Conservation (phyloP, 2,797 vertebrate genomes). For the Etheostoma perlongum region DNA sequence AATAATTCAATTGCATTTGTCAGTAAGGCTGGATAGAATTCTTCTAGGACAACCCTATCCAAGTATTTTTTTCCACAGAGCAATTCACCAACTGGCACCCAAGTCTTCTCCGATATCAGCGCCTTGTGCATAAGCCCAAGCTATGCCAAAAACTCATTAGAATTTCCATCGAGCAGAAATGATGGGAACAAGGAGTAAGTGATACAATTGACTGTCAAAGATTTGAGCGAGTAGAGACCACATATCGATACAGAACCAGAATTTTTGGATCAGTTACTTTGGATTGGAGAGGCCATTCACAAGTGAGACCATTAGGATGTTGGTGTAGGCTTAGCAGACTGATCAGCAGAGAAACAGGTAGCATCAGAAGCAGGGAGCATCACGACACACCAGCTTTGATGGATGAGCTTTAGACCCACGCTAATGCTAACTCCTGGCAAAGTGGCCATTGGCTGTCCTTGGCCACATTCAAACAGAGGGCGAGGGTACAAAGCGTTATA, state of each 20-base stretch:
- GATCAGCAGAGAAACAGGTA: slow-evolving; percentile 53
- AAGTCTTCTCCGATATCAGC: slow-evolving; percentile 56
- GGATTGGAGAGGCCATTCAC: slow-evolving; percentile 55
- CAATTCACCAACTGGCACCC: slow-evolving; percentile 73
- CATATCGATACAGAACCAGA: slow-evolving; percentile 42
- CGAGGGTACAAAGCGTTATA: slow-evolving; percentile 1
- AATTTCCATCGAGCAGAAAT: slow-evolving; percentile 67
- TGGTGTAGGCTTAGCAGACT: slow-evolving; percentile 30
- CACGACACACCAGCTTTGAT: slow-evolving; percentile 53
- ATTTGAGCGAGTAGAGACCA: slow-evolving; percentile 46
- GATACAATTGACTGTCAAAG: slow-evolving; percentile 68
- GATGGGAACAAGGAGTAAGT: slow-evolving; percentile 51
- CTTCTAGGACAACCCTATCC: slow-evolving; percentile 53
- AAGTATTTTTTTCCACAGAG: slow-evolving; percentile 45
- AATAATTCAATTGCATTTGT: slow-evolving; percentile 49
- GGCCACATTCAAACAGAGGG: slow-evolving; percentile 27
- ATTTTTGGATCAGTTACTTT: slow-evolving; percentile 65
- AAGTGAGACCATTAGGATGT: slow-evolving; percentile 21
- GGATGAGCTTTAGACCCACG: slow-evolving; percentile 55
- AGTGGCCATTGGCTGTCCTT: slow-evolving; percentile 3
- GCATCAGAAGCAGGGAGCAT: slow-evolving; percentile 35
- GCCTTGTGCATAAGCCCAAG: slow-evolving; percentile 59
- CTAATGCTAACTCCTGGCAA: slow-evolving; percentile 55
- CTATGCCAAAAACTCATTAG: slow-evolving; percentile 76
- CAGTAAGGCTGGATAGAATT: slow-evolving; percentile 63